A percentile compares a stretch with the other conserved stretches of the same genome.
Conservation (phyloP, 2,797 vertebrate genomes). For the Sciaenops ocellatus region DNA sequence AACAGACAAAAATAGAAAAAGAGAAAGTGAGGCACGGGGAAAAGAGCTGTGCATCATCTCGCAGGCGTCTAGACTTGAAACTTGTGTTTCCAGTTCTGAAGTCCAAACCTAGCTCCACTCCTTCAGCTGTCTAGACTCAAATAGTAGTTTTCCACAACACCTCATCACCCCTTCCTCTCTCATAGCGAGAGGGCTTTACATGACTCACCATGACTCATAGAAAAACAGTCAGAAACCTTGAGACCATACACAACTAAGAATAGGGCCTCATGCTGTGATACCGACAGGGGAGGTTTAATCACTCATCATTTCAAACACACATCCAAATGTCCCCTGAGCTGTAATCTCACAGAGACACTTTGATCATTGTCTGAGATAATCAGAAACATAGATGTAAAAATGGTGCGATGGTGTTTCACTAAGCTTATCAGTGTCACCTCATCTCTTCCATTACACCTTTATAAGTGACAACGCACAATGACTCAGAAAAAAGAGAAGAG, state of each 20-base stretch:
- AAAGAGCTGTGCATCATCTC: slow-evolving; percentile 60
- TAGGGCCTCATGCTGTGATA: slow-evolving; percentile 46
- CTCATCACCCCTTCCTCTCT: slow-evolving; percentile 70
- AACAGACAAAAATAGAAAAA: slow-evolving; percentile 60
- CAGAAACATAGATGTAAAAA: slow-evolving; percentile 45
- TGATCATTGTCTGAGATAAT: slow-evolving; percentile 35
- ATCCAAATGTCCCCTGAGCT: slow-evolving; percentile 31
- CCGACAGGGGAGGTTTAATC: slow-evolving; percentile 64
- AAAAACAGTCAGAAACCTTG: slow-evolving; percentile 68
- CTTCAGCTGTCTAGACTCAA: slow-evolving; percentile 78
- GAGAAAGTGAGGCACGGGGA: slow-evolving; percentile 48
- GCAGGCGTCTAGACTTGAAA: slow-evolving; percentile 71
- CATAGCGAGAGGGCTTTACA: slow-evolving; percentile 66
- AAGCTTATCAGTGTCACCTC: slow-evolving; percentile 40
- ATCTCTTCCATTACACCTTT: slow-evolving; percentile 24
- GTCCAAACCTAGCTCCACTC: slow-evolving; percentile 74
- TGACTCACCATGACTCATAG: slow-evolving; percentile 81
- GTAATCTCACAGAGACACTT: slow-evolving; percentile 21
- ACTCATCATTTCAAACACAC: slow-evolving; percentile 49
- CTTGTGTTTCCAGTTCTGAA: slow-evolving; percentile 76
- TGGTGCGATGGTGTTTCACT: slow-evolving; percentile 23
- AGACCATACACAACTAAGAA: slow-evolving; percentile 57
- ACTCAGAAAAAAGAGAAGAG: background rate
- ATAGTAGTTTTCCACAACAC: slow-evolving; percentile 82
- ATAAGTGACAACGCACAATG: slow-evolving; percentile 12